A percentile compares a stretch with the other conserved stretches of the same genome.
Conservation (phyloP, 2,797 vertebrate species). For the Enteromius afrohamiltoni region DNA sequence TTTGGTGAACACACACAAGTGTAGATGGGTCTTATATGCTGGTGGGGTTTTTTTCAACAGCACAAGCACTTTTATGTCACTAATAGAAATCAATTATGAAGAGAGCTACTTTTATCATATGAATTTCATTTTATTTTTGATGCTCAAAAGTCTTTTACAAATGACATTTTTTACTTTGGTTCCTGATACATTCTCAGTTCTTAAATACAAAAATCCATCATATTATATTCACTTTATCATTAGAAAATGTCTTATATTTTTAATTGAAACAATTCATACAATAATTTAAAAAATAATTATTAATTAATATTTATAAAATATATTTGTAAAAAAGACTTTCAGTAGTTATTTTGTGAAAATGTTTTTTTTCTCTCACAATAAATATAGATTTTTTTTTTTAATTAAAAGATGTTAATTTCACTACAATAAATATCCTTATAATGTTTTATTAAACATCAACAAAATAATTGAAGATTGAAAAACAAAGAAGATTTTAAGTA, state of each 20-base stretch:
- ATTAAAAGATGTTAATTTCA: background rate
- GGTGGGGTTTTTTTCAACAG: background rate
- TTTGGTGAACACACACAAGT: background rate
- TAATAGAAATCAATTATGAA: background rate
- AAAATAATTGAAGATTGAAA: background rate
- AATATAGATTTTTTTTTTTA: background rate
- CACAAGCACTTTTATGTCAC: background rate
- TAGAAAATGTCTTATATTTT: background rate
- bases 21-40: background rate
- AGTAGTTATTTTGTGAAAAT: background rate
- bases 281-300: background rate
- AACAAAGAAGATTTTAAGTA: background rate
- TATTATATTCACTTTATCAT: background rate
- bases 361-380: background rate
- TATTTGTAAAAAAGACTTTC: background rate
- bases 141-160: too few relatives aligned
- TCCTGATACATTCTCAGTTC: background rate
- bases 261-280: background rate
- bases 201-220: background rate
- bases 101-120: background rate
- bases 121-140: background rate
- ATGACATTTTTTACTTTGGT: background rate
- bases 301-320: background rate
- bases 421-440: background rate
- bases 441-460: background rate